A percentile compares a stretch with the other conserved stretches of the same genome.
These are phyloP conservation scores for Ophiodon elongatus DNA, from an alignment of 2,113 vertebrate genomes.

Conservation along the genomic window DNA sequence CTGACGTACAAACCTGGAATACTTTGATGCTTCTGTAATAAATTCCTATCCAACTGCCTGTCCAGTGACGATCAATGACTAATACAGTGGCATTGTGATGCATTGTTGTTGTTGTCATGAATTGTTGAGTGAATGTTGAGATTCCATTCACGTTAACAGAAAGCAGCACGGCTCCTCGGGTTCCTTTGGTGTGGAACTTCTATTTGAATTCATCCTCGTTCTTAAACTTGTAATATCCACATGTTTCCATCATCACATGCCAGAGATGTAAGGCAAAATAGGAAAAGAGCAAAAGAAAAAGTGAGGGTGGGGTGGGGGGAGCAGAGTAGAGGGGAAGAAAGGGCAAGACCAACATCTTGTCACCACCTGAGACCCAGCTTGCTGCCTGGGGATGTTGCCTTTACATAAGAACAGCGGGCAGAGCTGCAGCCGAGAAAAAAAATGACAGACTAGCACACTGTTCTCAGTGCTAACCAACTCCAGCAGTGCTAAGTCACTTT, in stretches of 20 bases:
- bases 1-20: constrained; percentile 48
- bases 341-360: constrained; percentile 72
- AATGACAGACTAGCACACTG: constrained; percentile 39
- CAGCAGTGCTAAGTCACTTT: constrained; percentile 21
- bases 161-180: not conserved
- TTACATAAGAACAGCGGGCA: constrained; percentile 69
- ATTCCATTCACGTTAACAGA: constrained; percentile 46
- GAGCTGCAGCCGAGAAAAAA: constrained; percentile 35
- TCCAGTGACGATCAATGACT: constrained; percentile 31
- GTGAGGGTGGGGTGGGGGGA: constrained; percentile 4
- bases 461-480: constrained; percentile 30
- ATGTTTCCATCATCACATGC: not conserved
- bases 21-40: constrained; percentile 40
- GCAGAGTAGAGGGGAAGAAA: constrained; percentile 26
- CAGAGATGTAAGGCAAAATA: not conserved
- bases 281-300: constrained; percentile 11
- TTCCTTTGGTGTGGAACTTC: constrained; percentile 19
- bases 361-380: constrained; percentile 75
- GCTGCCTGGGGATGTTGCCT: constrained; percentile 67
- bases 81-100: constrained; percentile 7
- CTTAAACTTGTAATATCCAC: not conserved
- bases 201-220: not conserved
- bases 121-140: constrained; percentile 19
- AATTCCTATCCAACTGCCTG: constrained; percentile 44
- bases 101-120: constrained; percentile 15